phyloP scores from a whole-genome alignment of 2,113 vertebrate species.

The Oryzias javanicus region DNA sequence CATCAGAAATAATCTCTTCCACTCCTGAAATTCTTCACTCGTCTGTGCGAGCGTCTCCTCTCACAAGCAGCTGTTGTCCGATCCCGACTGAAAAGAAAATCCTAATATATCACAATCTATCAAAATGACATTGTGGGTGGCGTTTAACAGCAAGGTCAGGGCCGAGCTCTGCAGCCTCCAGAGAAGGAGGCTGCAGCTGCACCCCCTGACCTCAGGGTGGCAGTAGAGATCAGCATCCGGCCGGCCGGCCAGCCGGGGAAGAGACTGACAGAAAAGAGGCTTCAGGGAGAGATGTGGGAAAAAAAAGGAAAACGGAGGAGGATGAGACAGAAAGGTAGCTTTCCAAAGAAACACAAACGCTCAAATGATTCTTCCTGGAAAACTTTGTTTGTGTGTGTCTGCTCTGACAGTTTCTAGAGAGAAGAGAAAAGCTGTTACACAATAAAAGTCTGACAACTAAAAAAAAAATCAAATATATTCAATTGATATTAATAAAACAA shows the following conservation, averaged over 20 bases:
- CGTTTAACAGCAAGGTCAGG: slow-evolving; percentile 34
- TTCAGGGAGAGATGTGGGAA: slow-evolving; percentile 1
- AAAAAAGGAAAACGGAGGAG: slow-evolving; percentile 5
- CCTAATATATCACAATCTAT: slow-evolving; percentile 56
- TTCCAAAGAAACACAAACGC: slow-evolving; percentile 59
- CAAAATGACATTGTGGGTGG: slow-evolving; percentile 11
- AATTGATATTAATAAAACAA: too few relatives aligned
- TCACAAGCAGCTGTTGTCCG: slow-evolving; percentile 53
- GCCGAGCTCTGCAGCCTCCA: slow-evolving; percentile 25
- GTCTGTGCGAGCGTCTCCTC: slow-evolving; percentile 46
- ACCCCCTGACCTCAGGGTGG: slow-evolving; percentile 68
- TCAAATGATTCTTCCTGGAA: slow-evolving; percentile 24
- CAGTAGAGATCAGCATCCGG: slow-evolving; percentile 69
- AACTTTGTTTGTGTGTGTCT: slow-evolving; percentile 18
- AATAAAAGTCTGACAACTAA: not conserved
- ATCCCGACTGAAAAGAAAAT: slow-evolving; percentile 67
- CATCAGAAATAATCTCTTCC: slow-evolving; percentile 67
- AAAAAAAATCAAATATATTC: too few relatives aligned
- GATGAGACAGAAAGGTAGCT: slow-evolving; percentile 30
- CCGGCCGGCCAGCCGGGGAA: slow-evolving; percentile 4
- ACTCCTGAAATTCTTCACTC: slow-evolving; percentile 51
- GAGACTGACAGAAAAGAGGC: slow-evolving; percentile 3
- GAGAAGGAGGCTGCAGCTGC: slow-evolving; percentile 42
- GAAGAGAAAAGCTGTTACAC: slow-evolving; percentile 15
- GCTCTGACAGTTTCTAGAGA: slow-evolving; percentile 9